Conservation (phyloP, 2,888 invertebrate species). For the Gnatocerus cornutus region DNA sequence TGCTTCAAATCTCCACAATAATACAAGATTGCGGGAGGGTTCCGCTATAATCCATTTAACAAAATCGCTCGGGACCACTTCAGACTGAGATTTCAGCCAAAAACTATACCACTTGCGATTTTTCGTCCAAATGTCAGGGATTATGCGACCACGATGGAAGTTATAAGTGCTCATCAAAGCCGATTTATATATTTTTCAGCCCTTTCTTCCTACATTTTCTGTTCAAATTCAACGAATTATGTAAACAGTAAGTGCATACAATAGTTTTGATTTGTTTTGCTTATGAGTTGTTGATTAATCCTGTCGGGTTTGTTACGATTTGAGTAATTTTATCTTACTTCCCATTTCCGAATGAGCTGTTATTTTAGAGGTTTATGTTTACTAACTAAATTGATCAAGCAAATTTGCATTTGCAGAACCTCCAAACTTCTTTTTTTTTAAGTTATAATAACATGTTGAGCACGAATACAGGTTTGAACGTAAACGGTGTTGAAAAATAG, state of each 20-base stretch:
- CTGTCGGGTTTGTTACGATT: neutral
- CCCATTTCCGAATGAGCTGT: neutral
- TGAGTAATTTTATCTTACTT: neutral
- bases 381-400: no score
- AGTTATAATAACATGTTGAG: no score
- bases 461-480: conserved; percentile 5
- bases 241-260: conserved; percentile 26
- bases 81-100: conserved; percentile 18
- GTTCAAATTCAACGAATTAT: conserved; percentile 3
- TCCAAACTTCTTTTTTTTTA: no score
- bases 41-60: conserved; percentile 29
- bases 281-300: conserved; percentile 8
- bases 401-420: no score
- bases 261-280: conserved; percentile 27
- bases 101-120: conserved; percentile 19
- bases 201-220: neutral
- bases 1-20: conserved; percentile 26
- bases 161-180: neutral
- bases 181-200: neutral
- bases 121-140: neutral
- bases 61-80: conserved; percentile 22
- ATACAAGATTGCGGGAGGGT: conserved; percentile 26
- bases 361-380: neutral
- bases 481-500: conserved; percentile 38
- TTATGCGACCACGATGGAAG: conserved; percentile 1